Evolutionary conservation across 2,888 invertebrate species (phyloP).

Genomic region (Cosmopolites sordidus): DNA sequence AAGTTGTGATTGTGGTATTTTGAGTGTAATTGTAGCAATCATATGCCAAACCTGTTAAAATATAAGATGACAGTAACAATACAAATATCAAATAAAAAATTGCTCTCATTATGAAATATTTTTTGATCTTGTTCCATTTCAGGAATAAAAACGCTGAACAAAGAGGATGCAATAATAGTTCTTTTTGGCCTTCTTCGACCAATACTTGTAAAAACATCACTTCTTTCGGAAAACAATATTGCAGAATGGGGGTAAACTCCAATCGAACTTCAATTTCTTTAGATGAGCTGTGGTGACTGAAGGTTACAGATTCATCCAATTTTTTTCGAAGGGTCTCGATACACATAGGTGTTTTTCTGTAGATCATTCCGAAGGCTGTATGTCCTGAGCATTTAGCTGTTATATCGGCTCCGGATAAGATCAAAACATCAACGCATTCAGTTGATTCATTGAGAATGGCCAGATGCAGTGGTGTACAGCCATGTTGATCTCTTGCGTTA

Average conservation of each 20-base stretch:
- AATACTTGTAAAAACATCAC: slow-evolving; percentile 82
- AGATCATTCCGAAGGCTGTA: slow-evolving; percentile 58
- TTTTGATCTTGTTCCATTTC: slow-evolving; percentile 87
- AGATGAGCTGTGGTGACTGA: slow-evolving; percentile 68
- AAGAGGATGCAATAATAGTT: slow-evolving; percentile 78
- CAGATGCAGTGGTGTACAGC: slow-evolving; percentile 78
- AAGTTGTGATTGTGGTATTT: slow-evolving; percentile 6
- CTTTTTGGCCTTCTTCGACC: slow-evolving; percentile 81
- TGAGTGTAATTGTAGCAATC: slow-evolving; percentile 65
- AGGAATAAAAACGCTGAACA: slow-evolving; percentile 84
- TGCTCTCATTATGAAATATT: slow-evolving; percentile 77
- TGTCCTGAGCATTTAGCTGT: slow-evolving; percentile 82
- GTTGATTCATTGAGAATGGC: slow-evolving; percentile 83
- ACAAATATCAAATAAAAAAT: slow-evolving; percentile 76
- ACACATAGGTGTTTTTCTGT: slow-evolving; percentile 81
- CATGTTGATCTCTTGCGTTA: slow-evolving; percentile 78
- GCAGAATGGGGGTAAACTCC: slow-evolving; percentile 70
- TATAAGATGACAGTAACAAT: slow-evolving; percentile 71
- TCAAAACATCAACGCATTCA: slow-evolving; percentile 77
- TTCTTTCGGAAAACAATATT: slow-evolving; percentile 78
- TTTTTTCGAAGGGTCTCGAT: slow-evolving; percentile 77
- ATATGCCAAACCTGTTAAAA: slow-evolving; percentile 77
- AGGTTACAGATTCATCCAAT: slow-evolving; percentile 72
- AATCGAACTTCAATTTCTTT: slow-evolving; percentile 77
- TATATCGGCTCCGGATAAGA: slow-evolving; percentile 81